phyloP scores from a whole-genome alignment of 92 coral and sea anemone genomes.

The Micromussa lordhowensis region DNA sequence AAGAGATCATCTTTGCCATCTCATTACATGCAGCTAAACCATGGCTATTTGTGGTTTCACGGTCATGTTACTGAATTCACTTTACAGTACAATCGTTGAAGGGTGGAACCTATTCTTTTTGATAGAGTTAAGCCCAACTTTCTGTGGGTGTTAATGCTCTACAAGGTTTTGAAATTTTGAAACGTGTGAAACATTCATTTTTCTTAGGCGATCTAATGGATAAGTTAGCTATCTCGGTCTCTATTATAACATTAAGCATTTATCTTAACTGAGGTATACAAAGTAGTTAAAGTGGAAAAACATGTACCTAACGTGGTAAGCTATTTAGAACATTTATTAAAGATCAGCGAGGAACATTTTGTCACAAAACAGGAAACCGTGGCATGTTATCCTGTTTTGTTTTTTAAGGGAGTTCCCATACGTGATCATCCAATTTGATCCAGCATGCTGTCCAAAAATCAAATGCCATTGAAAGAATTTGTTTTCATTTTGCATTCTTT shows the following conservation, averaged over 20 bases:
- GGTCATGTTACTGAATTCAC: not conserved
- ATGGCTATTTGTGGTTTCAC: not conserved
- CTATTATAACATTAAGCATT: not conserved
- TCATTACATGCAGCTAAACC: not conserved
- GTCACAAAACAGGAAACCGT: constrained; percentile 14
- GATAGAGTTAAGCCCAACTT: not conserved
- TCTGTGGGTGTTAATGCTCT: not conserved
- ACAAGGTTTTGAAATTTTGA: not conserved
- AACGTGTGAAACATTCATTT: not conserved
- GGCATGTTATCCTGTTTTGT: not conserved
- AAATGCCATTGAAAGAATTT: not conserved
- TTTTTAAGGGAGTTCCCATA: not conserved
- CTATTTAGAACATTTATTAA: not conserved
- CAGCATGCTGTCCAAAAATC: not conserved
- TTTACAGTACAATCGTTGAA: not conserved
- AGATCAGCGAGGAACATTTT: not conserved
- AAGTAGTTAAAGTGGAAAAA: not conserved
- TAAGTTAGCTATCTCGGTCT: not conserved
- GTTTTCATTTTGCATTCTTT: not conserved
- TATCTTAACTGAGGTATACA: not conserved
- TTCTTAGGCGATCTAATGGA: not conserved
- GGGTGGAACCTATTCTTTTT: not conserved
- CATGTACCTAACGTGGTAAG: no score
- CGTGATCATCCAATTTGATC: not conserved
- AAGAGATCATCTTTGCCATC: not conserved